Evolutionary conservation across 2,113 vertebrate species (phyloP), one percentile per base, ranked within the genome.

Genomic region (Grantiella picta): DNA sequence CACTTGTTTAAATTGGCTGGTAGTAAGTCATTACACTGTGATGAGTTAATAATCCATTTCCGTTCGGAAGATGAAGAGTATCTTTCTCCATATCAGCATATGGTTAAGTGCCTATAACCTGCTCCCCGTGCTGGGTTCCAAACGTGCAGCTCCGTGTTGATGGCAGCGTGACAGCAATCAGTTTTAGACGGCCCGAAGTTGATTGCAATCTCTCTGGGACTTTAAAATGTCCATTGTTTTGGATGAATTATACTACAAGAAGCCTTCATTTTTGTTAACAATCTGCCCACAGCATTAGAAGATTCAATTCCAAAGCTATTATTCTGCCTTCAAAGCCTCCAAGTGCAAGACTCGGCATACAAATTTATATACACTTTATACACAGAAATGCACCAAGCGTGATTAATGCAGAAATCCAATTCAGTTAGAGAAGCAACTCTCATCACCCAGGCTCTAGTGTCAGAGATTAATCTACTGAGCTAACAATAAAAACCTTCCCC

Each of bases 261-360:
- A 96, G 88, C 72, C 90, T 94, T 97, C 95, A 38, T 90, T 95
- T 97, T 94, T 96, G 95, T 93, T 97, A 96, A 96, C 95, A 96
- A 92, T 94, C 82, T 96, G 96, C 95, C 95, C 95, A 93, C 76
- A 95, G 94, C 95, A 94, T 97, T 96, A 90, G 92, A 93, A 92
- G 86, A 96, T 96, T 96, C 96, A 94, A 97, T 97, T 96, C 92
- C 90, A 94, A 89, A 86, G 95, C 90, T 86, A 96, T 97, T 96
- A 96, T 95, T 90, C 93, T 95, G 95, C 89, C 94, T 96, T 93
- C 92, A 94, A 94, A 96, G 88, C 72, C 76, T 95, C 82, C 45
- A 33, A 94, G 79, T 71, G 93, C 77, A 86, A 90, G 90, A 56
- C 90, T 94, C 12, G 1, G 93, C 93, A 96, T 93, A 97, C 94